Conservation (phyloP, 2,888 invertebrate genomes). For the Melipona beecheii region DNA sequence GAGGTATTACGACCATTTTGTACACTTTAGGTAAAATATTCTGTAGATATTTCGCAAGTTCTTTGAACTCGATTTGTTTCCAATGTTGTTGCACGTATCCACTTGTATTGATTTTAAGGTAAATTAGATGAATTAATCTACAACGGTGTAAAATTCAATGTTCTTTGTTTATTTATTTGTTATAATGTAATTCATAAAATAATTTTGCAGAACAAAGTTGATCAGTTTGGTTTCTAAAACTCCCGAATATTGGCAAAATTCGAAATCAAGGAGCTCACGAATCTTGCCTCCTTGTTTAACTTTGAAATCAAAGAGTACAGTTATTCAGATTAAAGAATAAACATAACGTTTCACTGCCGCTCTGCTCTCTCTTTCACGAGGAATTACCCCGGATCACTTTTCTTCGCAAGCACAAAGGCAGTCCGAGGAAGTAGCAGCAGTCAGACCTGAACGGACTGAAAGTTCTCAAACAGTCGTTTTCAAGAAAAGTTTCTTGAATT, state of each 20-base stretch:
- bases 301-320: neutral
- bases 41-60: too few relatives aligned
- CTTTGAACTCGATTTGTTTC: too few relatives aligned
- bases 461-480: conserved; percentile 1
- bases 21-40: neutral
- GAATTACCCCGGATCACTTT: neutral
- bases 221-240: neutral
- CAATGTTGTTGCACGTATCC: too few relatives aligned
- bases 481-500: neutral
- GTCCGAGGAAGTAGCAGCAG: neutral
- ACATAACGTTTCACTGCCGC: neutral
- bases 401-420: neutral
- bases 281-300: too few relatives aligned
- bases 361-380: neutral
- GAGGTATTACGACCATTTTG: too few relatives aligned
- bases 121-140: too few relatives aligned
- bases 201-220: neutral
- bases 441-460: neutral
- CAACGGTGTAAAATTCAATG: too few relatives aligned
- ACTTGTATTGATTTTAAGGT: too few relatives aligned
- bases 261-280: too few relatives aligned
- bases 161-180: too few relatives aligned
- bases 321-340: neutral
- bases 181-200: too few relatives aligned
- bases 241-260: neutral